Conservation (phyloP, 1,140 invertebrate genomes). For the Nephotettix cincticeps region DNA sequence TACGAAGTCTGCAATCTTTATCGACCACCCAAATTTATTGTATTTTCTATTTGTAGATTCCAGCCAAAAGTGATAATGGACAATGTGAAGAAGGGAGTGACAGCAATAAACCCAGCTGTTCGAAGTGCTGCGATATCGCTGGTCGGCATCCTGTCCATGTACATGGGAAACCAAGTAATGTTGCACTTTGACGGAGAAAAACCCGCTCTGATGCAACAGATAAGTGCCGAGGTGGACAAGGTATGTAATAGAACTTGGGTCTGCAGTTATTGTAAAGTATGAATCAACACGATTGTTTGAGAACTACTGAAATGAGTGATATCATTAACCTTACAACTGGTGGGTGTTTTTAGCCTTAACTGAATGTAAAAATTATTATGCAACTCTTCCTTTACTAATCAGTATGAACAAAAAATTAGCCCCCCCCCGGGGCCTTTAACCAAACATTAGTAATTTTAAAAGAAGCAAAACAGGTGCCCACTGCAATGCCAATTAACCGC, state of each 20-base stretch:
- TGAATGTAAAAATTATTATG: too few relatives aligned
- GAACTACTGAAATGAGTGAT: not conserved
- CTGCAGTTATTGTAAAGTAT: too few relatives aligned
- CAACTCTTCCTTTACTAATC: too few relatives aligned
- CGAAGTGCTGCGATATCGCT: conserved; percentile 69
- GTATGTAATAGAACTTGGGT: too few relatives aligned
- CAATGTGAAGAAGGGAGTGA: conserved; percentile 78
- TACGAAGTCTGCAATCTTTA: too few relatives aligned
- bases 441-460: too few relatives aligned
- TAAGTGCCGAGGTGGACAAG: conserved; percentile 86
- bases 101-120: conserved; percentile 81
- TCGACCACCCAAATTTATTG: too few relatives aligned
- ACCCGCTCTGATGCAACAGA: conserved; percentile 77
- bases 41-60: conserved; percentile 60
- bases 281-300: not conserved
- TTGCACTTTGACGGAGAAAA: conserved; percentile 88
- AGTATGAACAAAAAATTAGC: too few relatives aligned
- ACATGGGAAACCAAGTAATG: conserved; percentile 72
- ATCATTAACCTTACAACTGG: not conserved
- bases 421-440: too few relatives aligned
- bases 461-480: too few relatives aligned
- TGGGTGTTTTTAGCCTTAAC: too few relatives aligned
- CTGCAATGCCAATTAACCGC: too few relatives aligned
- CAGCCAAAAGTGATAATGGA: conserved; percentile 79
- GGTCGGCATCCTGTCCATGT: conserved; percentile 73